Evolutionary conservation across 2,113 vertebrate species (phyloP), one percentile per base, ranked within the genome.

Genomic region (Cryptotis parvus): DNA sequence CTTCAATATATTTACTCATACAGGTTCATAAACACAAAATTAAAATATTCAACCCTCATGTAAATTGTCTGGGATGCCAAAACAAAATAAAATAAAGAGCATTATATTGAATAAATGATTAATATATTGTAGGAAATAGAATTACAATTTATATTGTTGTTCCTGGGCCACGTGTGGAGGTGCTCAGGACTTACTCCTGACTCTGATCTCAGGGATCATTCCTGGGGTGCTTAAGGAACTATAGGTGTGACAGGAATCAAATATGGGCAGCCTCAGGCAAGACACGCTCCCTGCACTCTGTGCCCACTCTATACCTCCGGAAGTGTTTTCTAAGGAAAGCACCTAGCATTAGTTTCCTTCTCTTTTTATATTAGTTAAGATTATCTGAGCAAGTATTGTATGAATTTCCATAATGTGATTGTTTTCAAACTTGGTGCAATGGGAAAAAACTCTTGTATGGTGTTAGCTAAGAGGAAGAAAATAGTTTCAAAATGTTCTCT

Each of bases 371-470:
- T 61, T 37, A 49, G 10, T 7, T 49, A 9, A 49, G 45, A 49
- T 49, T 49, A 49, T 49, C 14, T 49, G 45, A 49, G 45, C 45
- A 49, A 49, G 14, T 49, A 49, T 49, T 49, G 45, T 6, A 73
- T 37, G 31, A 3, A 70, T 92, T 91, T 12, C 26, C 77, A 74
- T 3, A 41, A 58, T 61, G n/a, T 18, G 35, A 58, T 41, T 10
- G 6, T 86, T 87, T 78, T 89, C 7, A 77, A 90, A 79, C 18
- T 76, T 76, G 27, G 35, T 90, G 29, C 77, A 73, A 12, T 65
- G 27, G 27, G 43, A 91, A 89, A 70, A n/a, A 80, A 41, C 35
- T 79, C 76, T 20, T 63, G 8, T 39, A 72, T 24, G 35, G 4
- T 55, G 41, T 35, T 37, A 55, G 31, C 14, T 27, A 72, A 80